Evolutionary conservation across 2,888 invertebrate genomes (phyloP).

Genomic region (Azorinus chamasolen): DNA sequence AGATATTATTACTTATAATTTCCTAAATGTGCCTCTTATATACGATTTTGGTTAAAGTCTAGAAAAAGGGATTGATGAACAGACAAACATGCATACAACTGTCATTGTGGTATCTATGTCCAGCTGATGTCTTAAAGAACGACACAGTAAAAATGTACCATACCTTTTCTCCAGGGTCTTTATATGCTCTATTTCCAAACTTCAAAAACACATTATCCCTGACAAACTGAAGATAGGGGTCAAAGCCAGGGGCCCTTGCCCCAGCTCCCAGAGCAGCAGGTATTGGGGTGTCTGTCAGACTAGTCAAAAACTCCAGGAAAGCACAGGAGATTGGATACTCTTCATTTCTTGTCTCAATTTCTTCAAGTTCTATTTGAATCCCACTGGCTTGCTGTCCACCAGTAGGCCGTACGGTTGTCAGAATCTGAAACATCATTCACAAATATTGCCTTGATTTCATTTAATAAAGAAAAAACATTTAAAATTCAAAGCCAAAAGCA

Average conservation of each 20-base stretch:
- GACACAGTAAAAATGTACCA: slow-evolving; percentile 8
- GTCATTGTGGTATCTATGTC: too few relatives aligned
- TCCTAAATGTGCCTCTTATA: too few relatives aligned
- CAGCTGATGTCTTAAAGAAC: too few relatives aligned
- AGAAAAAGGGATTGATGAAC: too few relatives aligned
- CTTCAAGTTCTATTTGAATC: slow-evolving; percentile 93
- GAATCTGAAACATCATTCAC: slow-evolving; percentile 71
- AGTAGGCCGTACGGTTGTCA: slow-evolving; percentile 72
- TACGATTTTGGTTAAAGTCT: too few relatives aligned
- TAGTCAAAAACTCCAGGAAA: slow-evolving; percentile 91
- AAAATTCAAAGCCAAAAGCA: too few relatives aligned
- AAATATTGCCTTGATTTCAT: too few relatives aligned
- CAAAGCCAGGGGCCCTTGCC: slow-evolving; percentile 93
- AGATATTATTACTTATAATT: too few relatives aligned
- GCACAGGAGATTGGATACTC: slow-evolving; percentile 95
- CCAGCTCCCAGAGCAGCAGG: slow-evolving; percentile 91
- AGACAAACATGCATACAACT: too few relatives aligned
- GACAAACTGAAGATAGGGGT: slow-evolving; percentile 95
- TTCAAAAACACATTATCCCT: slow-evolving; percentile 93
- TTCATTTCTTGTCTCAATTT: slow-evolving; percentile 96
- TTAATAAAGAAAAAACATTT: too few relatives aligned
- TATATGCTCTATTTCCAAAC: slow-evolving; percentile 93
- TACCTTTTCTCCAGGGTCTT: slow-evolving; percentile 91
- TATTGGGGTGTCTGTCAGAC: slow-evolving; percentile 88
- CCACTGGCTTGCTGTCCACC: slow-evolving; percentile 69